Base-by-base conservation (phyloP, 1,140 invertebrate species). In the Rhyzopertha dominica region DNA sequence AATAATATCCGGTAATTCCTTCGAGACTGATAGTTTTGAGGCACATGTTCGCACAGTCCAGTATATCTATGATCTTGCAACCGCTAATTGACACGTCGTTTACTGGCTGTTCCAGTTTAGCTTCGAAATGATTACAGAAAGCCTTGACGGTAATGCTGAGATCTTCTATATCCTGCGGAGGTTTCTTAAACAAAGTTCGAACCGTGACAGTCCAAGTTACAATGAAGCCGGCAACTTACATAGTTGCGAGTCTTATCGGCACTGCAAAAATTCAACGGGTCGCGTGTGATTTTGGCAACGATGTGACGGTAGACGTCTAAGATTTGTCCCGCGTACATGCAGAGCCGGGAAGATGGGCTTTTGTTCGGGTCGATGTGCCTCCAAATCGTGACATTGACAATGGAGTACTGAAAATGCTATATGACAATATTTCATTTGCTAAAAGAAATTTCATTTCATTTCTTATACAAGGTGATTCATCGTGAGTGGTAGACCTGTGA, bases 111-210 rank as follows among this genome's bases (percentile, higher is more conserved):
- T 63, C 61, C 12, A 43, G 49, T 1, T 51, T 43, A 43, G 53
- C 58, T 18, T 63, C 61, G 42, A 63, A 63, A 39, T 61, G 53
- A 1, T 59, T 38, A 10, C 53, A 56, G 39, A 63, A 63, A 4
- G 38, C 42, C 41, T 63, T 63, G 10, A 51, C 58, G 42, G 55
- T 46, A 22, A 48, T 47, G 7, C 58, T 43, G 7, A 63, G 53
- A 9, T 47, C 47, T 31, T 47, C 50, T 1, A 63, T 53, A 30
- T 61, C 59, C 14, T 38, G 40, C 5, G 61, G 54, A 9, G 31
- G 17, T 3, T 34, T 26, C 43, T 46, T 30, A 23, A n/a, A 37
- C n/a, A 37, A 22, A 10, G 18, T n/a, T 5, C 13, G 26, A 25
- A 24, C 22, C 53, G 22, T 26, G 47, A 18, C 50, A 54, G 18